phyloP scores from a whole-genome alignment of 1,140 invertebrate genomes.

The Drosophila guanche region DNA sequence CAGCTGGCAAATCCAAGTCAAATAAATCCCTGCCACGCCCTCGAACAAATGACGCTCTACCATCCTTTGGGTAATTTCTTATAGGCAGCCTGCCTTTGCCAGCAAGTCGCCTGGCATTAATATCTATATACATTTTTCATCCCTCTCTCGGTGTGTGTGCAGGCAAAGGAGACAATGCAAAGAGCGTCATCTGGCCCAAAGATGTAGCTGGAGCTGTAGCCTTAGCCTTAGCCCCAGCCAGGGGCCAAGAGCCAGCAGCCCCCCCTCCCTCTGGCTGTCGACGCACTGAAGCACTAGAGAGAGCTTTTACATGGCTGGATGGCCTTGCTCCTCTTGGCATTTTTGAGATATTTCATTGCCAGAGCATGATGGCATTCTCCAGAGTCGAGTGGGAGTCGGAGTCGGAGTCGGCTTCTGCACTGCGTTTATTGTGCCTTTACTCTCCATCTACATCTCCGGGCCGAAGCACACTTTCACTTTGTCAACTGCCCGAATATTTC shows the following conservation, averaged over 20 bases:
- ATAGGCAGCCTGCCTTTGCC: conserved; percentile 17
- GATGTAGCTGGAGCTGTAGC: not conserved
- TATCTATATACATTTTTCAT: conserved; percentile 62
- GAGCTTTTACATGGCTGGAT: too few relatives aligned
- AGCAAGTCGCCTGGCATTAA: conserved; percentile 49
- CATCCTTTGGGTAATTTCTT: conserved; percentile 42
- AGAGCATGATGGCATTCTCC: conserved; percentile 50
- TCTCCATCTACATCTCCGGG: not conserved
- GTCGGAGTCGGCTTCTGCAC: conserved; percentile 5
- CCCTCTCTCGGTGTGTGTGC: conserved; percentile 2
- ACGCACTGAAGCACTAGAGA: too few relatives aligned
- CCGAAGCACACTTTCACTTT: conserved; percentile 51
- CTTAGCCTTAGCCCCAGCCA: too few relatives aligned
- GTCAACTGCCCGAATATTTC: conserved; percentile 41
- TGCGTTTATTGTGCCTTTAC: conserved; percentile 9
- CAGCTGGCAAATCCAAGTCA: not conserved
- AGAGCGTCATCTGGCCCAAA: conserved; percentile 31
- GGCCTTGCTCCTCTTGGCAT: conserved; percentile 17
- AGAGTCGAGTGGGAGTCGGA: conserved; percentile 16
- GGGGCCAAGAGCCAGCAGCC: too few relatives aligned
- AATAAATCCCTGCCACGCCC: conserved; percentile 52
- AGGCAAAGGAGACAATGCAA: conserved; percentile 49
- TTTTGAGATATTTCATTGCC: conserved; percentile 55
- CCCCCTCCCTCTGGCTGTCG: too few relatives aligned
- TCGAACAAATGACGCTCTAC: not conserved